phyloP scores from a whole-genome alignment of 2,888 invertebrate species.

The Rhogogaster chlorosoma region DNA sequence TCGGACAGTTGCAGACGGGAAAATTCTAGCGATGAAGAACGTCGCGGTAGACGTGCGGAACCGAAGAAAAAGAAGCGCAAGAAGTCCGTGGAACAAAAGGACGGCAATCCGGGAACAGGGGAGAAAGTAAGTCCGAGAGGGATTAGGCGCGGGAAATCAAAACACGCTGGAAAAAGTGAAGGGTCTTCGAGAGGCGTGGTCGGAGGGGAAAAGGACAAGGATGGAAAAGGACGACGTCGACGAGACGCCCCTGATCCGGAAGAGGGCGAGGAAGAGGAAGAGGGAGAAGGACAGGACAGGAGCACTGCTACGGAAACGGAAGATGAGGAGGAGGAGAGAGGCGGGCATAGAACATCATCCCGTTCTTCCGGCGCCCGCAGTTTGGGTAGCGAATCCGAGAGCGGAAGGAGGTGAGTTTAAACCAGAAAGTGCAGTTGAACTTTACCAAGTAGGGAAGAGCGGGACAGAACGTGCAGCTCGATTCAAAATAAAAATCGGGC shows the following conservation, averaged over 20 bases:
- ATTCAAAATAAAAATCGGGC: too few relatives aligned
- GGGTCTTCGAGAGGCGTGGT: slow-evolving; percentile 43
- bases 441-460: not conserved
- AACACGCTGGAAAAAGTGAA: slow-evolving; percentile 39
- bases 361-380: slow-evolving; percentile 37
- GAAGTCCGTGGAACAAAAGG: slow-evolving; percentile 57
- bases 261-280: slow-evolving; percentile 27
- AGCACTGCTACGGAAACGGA: slow-evolving; percentile 38
- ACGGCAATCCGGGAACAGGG: slow-evolving; percentile 55
- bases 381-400: slow-evolving; percentile 49
- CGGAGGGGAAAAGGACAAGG: slow-evolving; percentile 16
- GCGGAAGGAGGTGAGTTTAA: slow-evolving; percentile 73
- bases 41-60: slow-evolving; percentile 55
- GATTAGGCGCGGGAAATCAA: slow-evolving; percentile 23
- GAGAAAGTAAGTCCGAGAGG: slow-evolving; percentile 46
- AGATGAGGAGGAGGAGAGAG: slow-evolving; percentile 24
- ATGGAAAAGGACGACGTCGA: slow-evolving; percentile 23
- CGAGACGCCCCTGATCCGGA: slow-evolving; percentile 26
- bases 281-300: slow-evolving; percentile 64
- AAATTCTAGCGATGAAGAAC: slow-evolving; percentile 55
- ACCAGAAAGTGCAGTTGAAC: not conserved
- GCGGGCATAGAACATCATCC: slow-evolving; percentile 18
- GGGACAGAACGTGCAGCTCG: not conserved
- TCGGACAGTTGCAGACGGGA: slow-evolving; percentile 38
- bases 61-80: slow-evolving; percentile 47